These are phyloP conservation scores for Globia sparganii DNA, from an alignment of 2,888 invertebrate species.

Conservation along the genomic window DNA sequence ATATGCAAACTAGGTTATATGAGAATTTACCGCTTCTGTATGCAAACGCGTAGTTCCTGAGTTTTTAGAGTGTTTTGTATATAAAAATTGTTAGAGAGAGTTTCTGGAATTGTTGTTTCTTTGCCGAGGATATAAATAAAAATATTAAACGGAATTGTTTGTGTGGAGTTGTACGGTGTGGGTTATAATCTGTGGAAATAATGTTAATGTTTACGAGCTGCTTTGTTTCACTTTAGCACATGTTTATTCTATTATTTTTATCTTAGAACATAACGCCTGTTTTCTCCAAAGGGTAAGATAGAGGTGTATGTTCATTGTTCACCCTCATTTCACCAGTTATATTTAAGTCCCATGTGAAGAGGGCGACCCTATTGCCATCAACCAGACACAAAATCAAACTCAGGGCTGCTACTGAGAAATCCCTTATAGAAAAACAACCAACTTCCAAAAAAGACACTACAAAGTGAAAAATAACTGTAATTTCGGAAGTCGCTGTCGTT, in stretches of 20 bases:
- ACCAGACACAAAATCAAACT: no score
- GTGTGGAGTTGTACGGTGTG: slow-evolving; percentile 16
- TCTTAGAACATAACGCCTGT: not conserved
- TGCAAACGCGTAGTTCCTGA: slow-evolving; percentile 66
- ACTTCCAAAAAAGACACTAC: no score
- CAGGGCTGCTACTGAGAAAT: no score
- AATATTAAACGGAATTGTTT: slow-evolving; percentile 45
- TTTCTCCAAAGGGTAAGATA: not conserved
- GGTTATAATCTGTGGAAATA: slow-evolving; percentile 27
- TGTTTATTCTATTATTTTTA: not conserved
- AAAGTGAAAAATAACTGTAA: no score
- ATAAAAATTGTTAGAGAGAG: slow-evolving; percentile 58
- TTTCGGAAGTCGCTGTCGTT: no score
- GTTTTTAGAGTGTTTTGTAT: slow-evolving; percentile 52
- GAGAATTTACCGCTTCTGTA: slow-evolving; percentile 78
- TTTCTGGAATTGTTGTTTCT: slow-evolving; percentile 49
- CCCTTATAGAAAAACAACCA: no score
- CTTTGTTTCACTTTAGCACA: not conserved
- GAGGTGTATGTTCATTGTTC: not conserved
- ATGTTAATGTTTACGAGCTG: slow-evolving; percentile 12
- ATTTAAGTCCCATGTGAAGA: not conserved
- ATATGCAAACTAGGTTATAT: slow-evolving; percentile 81
- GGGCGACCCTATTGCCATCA: no score
- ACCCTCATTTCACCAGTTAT: not conserved
- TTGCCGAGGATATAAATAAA: slow-evolving; percentile 36